Evolutionary conservation across 2,888 invertebrate species (phyloP), one percentile per base, ranked within the genome.

Genomic region (Lamellibrachia satsuma): DNA sequence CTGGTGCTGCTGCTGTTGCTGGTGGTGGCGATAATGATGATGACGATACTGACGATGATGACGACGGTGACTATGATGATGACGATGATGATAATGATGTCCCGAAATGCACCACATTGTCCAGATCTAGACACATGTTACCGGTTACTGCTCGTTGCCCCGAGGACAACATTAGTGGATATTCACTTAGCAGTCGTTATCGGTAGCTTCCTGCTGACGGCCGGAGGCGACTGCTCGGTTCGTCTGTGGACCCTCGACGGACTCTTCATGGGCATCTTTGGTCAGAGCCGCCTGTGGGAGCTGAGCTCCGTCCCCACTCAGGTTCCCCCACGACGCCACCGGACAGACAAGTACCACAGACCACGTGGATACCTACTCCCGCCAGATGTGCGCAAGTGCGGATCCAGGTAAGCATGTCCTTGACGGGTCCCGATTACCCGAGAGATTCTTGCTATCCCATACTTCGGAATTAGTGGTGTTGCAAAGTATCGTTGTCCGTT

Each of bases 191-290:
- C 39, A 39, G 1, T 39, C 75, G 22, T n/a, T 75, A 22, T 75
- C 60, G 22, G 3, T n/a, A 75, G 75, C 22, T 75, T 75, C 22
- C 22, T 75, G 75, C n/a, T 98, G 94, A 98, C 95, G 97, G 97
- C 94, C 3, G 98, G 98, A 94, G 97, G 97, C 93, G 98, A 98
- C 97, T 97, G 97, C 95, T 98, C 98, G 92, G 98, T 96, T 1
- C 93, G 96, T 9, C 92, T 95, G 91, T 96, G 95, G 95, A 95
- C 95, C 1, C 52, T 95, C 7, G 94, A 94, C 92, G 96, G 96
- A 7, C 93, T 94, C 27, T 96, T 97, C 94, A 95, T 98, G 94
- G 98, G 98, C 94, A 98, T 98, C 7, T 97, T 98, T 94, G 98
- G 98, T 92, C 97, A 98, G 92, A 97, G 97, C 94, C 97, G 97